phyloP scores from a whole-genome alignment of 2,797 vertebrate species.

The Potorous gilbertii region DNA sequence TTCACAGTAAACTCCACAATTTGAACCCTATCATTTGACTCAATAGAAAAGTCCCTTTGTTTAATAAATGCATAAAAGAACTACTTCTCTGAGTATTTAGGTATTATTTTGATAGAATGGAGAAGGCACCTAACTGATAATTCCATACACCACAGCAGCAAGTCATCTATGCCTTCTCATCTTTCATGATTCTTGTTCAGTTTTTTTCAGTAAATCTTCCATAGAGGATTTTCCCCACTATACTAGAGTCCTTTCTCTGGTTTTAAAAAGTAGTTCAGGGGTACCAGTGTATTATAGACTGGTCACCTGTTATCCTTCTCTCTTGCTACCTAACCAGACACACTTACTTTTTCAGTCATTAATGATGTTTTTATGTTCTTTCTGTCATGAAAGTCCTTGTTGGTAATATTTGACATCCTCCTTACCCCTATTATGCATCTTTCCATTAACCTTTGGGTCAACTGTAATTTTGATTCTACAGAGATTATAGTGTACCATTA shows the following conservation, averaged over 20 bases:
- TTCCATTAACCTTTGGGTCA: background rate
- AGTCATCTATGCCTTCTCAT: background rate
- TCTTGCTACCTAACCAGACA: background rate
- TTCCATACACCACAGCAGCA: background rate
- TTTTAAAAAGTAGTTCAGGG: background rate
- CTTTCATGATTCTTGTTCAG: background rate
- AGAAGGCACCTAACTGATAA: background rate
- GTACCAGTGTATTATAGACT: background rate
- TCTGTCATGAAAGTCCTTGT: background rate
- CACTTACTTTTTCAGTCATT: background rate
- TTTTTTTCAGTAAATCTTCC: background rate
- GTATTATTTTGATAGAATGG: background rate
- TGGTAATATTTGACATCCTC: background rate
- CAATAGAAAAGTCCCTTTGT: background rate
- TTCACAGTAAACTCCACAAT: background rate
- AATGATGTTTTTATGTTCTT: background rate
- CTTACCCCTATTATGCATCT: background rate
- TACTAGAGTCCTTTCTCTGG: background rate
- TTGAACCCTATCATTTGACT: background rate
- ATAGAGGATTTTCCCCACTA: background rate
- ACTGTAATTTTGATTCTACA: background rate
- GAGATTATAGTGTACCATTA: background rate
- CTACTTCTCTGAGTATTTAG: background rate
- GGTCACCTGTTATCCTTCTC: background rate
- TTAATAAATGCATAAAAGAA: background rate